Base-by-base conservation (phyloP, 1,140 invertebrate genomes). In the Prorops nasuta region DNA sequence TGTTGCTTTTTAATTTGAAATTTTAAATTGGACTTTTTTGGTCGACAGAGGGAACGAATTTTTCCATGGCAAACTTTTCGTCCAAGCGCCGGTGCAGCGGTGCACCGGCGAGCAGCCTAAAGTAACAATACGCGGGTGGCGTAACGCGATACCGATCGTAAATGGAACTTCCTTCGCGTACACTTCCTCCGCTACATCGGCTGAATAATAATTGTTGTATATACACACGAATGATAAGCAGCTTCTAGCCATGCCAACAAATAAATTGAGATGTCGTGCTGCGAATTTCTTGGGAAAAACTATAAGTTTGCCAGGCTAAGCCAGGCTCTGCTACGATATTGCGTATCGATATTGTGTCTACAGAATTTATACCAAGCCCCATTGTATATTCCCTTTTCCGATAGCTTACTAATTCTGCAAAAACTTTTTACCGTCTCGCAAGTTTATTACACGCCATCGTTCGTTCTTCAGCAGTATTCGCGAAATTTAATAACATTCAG, bases 161-260 rank as follows among this genome's bases (percentile, higher is more conserved):
- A 67, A 63, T 60, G 56, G 59, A 64, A 68, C 60, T 64, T 58
- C 54, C 55, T 60, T 54, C 54, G 49, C 18, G 8, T 38, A n/a
- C 18, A 32, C 47, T 51, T 40, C 51, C n/a, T 44, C 56, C 47
- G 53, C 59, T 48, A 51, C 64, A 57, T 66, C 61, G 65, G 66
- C 63, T 60, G 64, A 63, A 64, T 67, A 70, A 70, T 67, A 61
- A 61, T 60, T 39, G 53, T 42, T 3, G 24, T 28, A 28, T 28
- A 12, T 28, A 12, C 12, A 28, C 12, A 12, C 24, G 24, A 7
- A 12, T 28, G 24, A 14, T n/a, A n/a, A 4, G 34, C 4, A 15
- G 9, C 6, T 15, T 38, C 17, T 9, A 10, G 14, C 0, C n/a
- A 9, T 40, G 8, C 12, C 19, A 10, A 32, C 34, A 14, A 16